Conservation (phyloP, 2,797 vertebrate genomes). For the Sternotherus odoratus region DNA sequence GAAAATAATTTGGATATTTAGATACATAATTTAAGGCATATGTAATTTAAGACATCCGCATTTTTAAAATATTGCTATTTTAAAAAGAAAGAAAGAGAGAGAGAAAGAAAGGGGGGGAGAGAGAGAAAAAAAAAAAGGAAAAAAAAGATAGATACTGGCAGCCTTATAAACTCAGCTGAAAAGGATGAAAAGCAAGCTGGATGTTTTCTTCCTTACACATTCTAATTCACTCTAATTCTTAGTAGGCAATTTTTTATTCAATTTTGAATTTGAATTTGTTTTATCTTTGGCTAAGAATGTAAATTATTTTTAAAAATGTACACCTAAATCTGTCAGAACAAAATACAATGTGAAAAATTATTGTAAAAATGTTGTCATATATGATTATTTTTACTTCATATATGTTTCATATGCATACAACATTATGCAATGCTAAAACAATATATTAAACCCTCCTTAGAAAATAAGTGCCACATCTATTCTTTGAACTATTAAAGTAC, state of each 20-base stretch:
- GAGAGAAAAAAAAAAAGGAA: no score
- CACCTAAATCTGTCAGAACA: not conserved
- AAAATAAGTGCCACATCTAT: not conserved
- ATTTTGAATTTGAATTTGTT: not conserved
- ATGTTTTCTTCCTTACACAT: not conserved
- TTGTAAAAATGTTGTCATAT: not conserved
- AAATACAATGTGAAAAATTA: not conserved
- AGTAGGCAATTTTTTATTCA: not conserved
- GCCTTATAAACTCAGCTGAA: not conserved
- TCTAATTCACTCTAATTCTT: conserved; percentile 11
- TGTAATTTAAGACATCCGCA: not conserved
- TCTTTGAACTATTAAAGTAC: not conserved
- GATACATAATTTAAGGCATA: no score
- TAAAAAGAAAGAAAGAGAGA: not conserved
- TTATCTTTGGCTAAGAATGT: not conserved
- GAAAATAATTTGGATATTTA: not conserved
- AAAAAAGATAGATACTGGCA: no score
- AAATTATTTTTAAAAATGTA: not conserved
- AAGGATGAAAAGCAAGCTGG: not conserved
- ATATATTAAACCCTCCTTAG: not conserved
- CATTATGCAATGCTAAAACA: not conserved
- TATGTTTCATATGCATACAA: not conserved
- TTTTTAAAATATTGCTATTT: not conserved
- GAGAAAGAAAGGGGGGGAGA: no score
- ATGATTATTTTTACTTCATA: not conserved